A percentile compares a stretch with the other conserved stretches of the same genome.
These are phyloP conservation scores for Drosophila auraria DNA, from an alignment of 1,140 invertebrate species.

Conservation along the genomic window DNA sequence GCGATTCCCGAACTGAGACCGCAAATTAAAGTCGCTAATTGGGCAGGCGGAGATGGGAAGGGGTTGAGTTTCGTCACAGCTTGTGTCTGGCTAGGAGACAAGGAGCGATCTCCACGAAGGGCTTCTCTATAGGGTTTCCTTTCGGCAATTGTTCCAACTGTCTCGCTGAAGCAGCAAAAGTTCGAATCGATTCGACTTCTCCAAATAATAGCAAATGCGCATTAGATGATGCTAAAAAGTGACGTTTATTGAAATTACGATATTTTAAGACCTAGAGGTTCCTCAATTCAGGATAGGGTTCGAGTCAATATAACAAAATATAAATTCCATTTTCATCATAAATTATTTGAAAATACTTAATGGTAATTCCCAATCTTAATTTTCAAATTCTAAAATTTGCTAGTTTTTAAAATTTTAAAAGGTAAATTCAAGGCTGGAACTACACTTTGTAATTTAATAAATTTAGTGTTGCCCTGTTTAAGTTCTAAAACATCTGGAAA, in stretches of 20 bases:
- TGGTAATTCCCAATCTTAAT: no score
- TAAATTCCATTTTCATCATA: neutral
- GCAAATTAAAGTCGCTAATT: constrained; percentile 47
- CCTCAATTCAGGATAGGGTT: no score
- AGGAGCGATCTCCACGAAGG: constrained; percentile 31
- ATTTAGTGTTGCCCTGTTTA: neutral
- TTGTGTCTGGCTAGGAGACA: constrained; percentile 17
- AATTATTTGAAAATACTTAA: no score
- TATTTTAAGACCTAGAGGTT: neutral
- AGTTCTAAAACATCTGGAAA: no score
- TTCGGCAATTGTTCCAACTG: constrained; percentile 48
- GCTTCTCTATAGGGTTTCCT: constrained; percentile 67
- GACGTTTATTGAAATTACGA: neutral
- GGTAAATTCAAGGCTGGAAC: no score
- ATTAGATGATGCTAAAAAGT: constrained; percentile 12
- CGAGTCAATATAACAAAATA: no score
- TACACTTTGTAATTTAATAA: neutral
- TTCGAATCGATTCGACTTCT: constrained; percentile 67
- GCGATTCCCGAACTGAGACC: constrained; percentile 2
- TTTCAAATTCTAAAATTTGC: no score
- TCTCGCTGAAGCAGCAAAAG: constrained; percentile 30
- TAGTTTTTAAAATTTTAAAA: no score
- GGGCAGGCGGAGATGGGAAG: constrained; percentile 1
- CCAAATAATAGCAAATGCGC: constrained; percentile 9
- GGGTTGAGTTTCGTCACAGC: constrained; percentile 15